Evolutionary conservation across 2,888 invertebrate genomes (phyloP).

Genomic region (Pherbina coryleti): DNA sequence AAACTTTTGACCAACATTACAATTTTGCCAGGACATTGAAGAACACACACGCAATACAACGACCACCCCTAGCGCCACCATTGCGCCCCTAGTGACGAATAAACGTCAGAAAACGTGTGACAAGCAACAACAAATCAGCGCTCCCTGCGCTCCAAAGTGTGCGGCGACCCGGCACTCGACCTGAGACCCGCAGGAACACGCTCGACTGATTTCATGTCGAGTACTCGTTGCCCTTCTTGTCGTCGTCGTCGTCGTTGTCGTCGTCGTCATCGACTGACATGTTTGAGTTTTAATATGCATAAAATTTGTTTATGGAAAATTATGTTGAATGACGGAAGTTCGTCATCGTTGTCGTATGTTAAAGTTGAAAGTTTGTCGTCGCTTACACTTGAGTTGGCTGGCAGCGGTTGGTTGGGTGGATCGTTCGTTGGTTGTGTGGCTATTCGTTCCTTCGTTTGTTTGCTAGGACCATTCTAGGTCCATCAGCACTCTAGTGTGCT

Average conservation of each 20-base stretch:
- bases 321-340: slow-evolving; percentile 28
- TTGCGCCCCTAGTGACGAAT: slow-evolving; percentile 24
- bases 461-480: neutral
- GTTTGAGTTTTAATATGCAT: slow-evolving; percentile 32
- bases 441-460: neutral
- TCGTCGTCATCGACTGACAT: neutral
- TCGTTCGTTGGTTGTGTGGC: neutral
- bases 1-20: slow-evolving; percentile 16
- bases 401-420: neutral
- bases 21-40: neutral
- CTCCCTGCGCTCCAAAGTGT: neutral
- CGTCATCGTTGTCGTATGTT: neutral
- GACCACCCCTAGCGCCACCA: neutral
- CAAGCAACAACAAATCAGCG: slow-evolving; percentile 19
- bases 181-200: neutral
- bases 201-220: neutral
- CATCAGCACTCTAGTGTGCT: neutral
- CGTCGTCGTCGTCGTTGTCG: neutral
- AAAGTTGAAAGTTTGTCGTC: slow-evolving; percentile 22
- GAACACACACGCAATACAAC: neutral
- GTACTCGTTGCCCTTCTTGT: no score
- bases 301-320: slow-evolving; percentile 36
- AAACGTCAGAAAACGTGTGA: slow-evolving; percentile 27
- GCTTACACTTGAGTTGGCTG: neutral
- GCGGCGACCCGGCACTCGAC: neutral